Conservation (phyloP, 1,140 invertebrate genomes). For the Scylla paramamosain region DNA sequence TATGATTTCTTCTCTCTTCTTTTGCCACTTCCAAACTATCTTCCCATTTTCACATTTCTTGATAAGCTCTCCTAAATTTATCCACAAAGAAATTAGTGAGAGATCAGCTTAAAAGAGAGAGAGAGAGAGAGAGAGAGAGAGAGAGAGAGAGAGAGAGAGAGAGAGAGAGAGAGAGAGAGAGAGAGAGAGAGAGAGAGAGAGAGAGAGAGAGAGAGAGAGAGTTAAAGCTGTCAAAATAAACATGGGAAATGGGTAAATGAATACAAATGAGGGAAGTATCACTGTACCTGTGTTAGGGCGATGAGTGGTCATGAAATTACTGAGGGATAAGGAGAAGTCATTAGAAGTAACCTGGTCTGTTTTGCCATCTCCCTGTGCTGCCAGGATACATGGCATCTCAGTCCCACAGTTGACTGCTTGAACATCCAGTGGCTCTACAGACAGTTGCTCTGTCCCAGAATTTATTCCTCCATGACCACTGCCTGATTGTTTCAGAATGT, state of each 20-base stretch:
- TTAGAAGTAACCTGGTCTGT: conserved; percentile 40
- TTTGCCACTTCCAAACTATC: too few species aligned
- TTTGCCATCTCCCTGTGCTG: conserved; percentile 68
- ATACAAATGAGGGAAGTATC: background rate
- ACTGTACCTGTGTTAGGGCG: conserved; percentile 69
- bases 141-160: too few species aligned
- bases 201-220: too few species aligned
- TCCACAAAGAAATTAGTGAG: too few species aligned
- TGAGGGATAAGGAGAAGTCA: conserved; percentile 73
- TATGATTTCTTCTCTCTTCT: too few species aligned
- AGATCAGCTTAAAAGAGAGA: too few species aligned
- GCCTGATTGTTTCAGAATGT: conserved; percentile 76
- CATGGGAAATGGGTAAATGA: background rate
- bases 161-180: too few species aligned
- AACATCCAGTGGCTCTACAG: conserved; percentile 62
- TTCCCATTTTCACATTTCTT: too few species aligned
- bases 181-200: too few species aligned
- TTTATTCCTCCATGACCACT: conserved; percentile 52
- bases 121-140: too few species aligned
- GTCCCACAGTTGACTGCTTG: conserved; percentile 76
- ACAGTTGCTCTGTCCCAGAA: conserved; percentile 60
- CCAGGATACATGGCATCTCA: conserved; percentile 76
- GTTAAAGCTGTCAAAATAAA: background rate
- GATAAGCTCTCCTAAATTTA: too few species aligned
- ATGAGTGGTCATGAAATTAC: conserved; percentile 75